Conservation (phyloP, 2,888 invertebrate species). For the Chrysodeixis includens region DNA sequence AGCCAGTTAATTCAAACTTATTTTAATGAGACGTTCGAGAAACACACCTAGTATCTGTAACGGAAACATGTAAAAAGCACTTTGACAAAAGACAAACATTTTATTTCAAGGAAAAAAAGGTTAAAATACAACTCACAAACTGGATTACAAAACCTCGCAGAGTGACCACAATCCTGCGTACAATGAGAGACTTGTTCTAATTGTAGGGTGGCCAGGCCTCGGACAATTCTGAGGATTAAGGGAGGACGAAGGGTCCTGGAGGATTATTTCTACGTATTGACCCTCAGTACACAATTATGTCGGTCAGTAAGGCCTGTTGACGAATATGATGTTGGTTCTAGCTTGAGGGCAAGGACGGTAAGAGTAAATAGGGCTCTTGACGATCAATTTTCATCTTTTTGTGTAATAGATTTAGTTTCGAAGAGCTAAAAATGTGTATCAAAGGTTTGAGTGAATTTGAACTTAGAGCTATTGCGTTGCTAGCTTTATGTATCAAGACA, state of each 20-base stretch:
- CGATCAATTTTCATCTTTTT: no score
- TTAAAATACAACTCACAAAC: no score
- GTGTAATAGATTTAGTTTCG: no score
- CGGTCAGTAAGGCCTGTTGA: neutral
- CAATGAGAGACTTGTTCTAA: neutral
- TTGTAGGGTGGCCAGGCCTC: neutral
- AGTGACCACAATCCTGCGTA: neutral
- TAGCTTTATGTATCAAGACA: no score
- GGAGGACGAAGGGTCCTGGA: neutral
- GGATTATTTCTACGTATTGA: constrained; percentile 9
- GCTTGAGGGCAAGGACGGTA: neutral
- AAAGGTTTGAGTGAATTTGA: no score
- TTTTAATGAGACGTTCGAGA: no score
- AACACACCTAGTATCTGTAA: no score
- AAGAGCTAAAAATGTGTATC: no score
- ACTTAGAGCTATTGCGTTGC: no score
- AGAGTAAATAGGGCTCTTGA: no score
- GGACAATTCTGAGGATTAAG: constrained; percentile 5
- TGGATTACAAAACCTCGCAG: neutral
- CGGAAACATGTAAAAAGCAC: neutral
- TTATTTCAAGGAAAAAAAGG: neutral
- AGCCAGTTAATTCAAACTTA: no score
- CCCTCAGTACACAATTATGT: constrained; percentile 1
- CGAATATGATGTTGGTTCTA: neutral
- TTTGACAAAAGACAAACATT: neutral